These are phyloP conservation scores for Syngnathus rostellatus DNA, from an alignment of 2,797 vertebrate species.

Conservation along the genomic window DNA sequence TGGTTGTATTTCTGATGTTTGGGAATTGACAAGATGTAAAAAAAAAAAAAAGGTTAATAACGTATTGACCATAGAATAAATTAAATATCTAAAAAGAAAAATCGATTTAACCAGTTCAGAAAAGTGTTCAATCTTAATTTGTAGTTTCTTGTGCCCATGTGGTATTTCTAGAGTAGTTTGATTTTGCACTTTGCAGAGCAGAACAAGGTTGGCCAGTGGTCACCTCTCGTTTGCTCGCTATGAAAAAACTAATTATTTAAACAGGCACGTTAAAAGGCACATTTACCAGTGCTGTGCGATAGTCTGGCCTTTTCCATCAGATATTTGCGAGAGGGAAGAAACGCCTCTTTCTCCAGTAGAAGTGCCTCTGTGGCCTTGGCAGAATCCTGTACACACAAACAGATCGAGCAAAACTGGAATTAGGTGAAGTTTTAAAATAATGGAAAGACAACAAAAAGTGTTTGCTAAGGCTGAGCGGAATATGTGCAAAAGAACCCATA, in stretches of 20 bases:
- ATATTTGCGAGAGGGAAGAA: slow-evolving; percentile 83
- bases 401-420: slow-evolving; percentile 33
- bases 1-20: neutral
- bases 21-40: neutral
- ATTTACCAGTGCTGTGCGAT: slow-evolving; percentile 74
- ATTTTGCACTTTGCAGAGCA: neutral
- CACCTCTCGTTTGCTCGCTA: neutral
- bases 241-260: neutral
- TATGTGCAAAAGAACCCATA: slow-evolving; percentile 37
- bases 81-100: neutral
- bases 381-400: slow-evolving; percentile 68
- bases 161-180: neutral
- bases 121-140: neutral
- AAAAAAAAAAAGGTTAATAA: neutral
- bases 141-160: neutral
- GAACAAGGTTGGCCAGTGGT: neutral
- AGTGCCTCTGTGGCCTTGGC: slow-evolving; percentile 77
- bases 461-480: neutral
- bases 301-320: slow-evolving; percentile 78
- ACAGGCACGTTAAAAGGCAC: neutral
- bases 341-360: slow-evolving; percentile 81
- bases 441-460: slow-evolving; percentile 20
- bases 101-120: neutral
- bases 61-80: neutral
- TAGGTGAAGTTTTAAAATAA: slow-evolving; percentile 40